These are phyloP conservation scores for Drosophila robusta DNA, from an alignment of 2,888 invertebrate genomes.

Conservation along the genomic window DNA sequence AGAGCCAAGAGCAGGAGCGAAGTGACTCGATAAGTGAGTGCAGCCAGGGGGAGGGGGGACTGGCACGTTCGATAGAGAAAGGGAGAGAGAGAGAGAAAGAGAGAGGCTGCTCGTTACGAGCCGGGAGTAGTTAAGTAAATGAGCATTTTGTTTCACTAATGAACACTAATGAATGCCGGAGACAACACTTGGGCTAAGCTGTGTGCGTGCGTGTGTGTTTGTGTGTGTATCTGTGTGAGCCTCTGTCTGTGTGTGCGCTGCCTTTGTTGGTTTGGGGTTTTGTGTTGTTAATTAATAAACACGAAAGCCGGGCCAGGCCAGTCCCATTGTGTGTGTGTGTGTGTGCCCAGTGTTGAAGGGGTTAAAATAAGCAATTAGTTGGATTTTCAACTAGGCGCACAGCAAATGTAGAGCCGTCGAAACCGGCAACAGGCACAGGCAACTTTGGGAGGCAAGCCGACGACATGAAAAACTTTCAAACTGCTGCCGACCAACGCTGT, in stretches of 20 bases:
- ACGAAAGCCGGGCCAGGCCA: conserved; percentile 65
- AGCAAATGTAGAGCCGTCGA: conserved; percentile 69
- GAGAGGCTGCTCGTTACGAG: conserved; percentile 62
- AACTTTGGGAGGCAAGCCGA: conserved; percentile 61
- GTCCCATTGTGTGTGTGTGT: conserved; percentile 57
- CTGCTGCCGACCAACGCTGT: conserved; percentile 64
- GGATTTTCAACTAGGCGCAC: conserved; percentile 81
- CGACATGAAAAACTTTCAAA: conserved; percentile 77
- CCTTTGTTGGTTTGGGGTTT: conserved; percentile 79
- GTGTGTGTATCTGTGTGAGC: conserved; percentile 20
- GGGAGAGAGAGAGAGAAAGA: conserved; percentile 14
- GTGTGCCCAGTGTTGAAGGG: conserved; percentile 79
- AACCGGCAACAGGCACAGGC: conserved; percentile 57
- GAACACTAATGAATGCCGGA: conserved; percentile 83
- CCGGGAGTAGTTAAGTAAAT: conserved; percentile 80
- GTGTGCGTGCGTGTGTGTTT: conserved; percentile 34
- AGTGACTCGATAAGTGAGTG: conserved; percentile 56
- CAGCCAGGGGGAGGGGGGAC: conserved; percentile 15
- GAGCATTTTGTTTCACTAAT: conserved; percentile 84
- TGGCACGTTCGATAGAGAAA: conserved; percentile 5
- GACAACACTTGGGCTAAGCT: conserved; percentile 76
- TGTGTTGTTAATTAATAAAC: conserved; percentile 82
- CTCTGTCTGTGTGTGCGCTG: conserved; percentile 44
- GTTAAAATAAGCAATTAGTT: conserved; percentile 83
- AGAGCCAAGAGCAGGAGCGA: conserved; percentile 51